A percentile compares a stretch with the other conserved stretches of the same genome.
Evolutionary conservation across 2,888 invertebrate species (phyloP).

Genomic region (Pediacus dermestoides): DNA sequence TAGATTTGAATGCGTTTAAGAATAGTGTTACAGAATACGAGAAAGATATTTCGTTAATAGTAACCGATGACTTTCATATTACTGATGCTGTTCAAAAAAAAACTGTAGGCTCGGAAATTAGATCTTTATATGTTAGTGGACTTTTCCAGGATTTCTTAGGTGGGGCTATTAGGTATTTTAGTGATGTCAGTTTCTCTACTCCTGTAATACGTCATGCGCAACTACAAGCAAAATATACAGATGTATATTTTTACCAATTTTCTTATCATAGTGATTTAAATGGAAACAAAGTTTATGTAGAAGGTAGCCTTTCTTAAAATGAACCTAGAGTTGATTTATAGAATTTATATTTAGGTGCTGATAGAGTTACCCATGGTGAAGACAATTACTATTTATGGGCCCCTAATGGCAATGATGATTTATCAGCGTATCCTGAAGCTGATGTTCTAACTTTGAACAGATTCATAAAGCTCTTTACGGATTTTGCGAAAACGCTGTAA

Average conservation of each 20-base stretch:
- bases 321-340: not conserved
- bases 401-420: slow-evolving; percentile 3
- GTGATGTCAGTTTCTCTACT: not conserved
- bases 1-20: slow-evolving; percentile 9
- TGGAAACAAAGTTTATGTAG: slow-evolving; percentile 17
- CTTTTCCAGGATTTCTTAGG: slow-evolving; percentile 16
- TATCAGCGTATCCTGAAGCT: slow-evolving; percentile 1
- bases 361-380: slow-evolving; percentile 26
- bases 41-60: not conserved
- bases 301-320: slow-evolving; percentile 16
- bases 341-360: slow-evolving; percentile 19
- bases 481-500: slow-evolving; percentile 10
- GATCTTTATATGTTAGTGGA: slow-evolving; percentile 22
- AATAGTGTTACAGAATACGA: slow-evolving; percentile 10
- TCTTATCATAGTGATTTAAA: slow-evolving; percentile 26
- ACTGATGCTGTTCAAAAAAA: slow-evolving; percentile 12
- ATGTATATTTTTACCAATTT: slow-evolving; percentile 30
- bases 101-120: slow-evolving; percentile 18
- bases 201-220: slow-evolving; percentile 12
- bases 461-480: slow-evolving; percentile 41
- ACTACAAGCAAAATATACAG: slow-evolving; percentile 14
- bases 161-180: slow-evolving; percentile 16
- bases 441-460: slow-evolving; percentile 10
- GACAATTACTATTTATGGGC: slow-evolving; percentile 22
- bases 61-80: slow-evolving; percentile 21